These are phyloP conservation scores for Leptinotarsa peninsularis DNA, from an alignment of 2,888 invertebrate genomes.

Conservation along the genomic window DNA sequence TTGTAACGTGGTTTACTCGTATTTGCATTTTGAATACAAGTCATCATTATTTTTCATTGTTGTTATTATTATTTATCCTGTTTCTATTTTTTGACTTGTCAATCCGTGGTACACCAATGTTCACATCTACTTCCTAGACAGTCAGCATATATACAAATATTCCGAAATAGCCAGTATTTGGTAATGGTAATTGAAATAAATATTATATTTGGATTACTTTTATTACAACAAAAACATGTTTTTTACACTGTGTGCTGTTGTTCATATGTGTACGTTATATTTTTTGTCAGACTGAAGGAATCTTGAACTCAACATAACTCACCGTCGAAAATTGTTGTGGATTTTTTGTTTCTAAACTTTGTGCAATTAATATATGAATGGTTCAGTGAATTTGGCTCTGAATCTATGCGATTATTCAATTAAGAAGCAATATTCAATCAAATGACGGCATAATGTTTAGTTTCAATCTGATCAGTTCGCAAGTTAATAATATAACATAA, in stretches of 20 bases:
- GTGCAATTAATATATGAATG: constrained; percentile 18
- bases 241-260: constrained; percentile 21
- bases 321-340: not conserved
- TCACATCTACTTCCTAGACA: not conserved
- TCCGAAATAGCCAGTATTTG: not conserved
- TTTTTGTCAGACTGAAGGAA: not conserved
- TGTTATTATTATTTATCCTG: no score
- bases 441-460: not conserved
- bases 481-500: constrained; percentile 5
- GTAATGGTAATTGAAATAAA: not conserved
- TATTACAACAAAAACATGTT: constrained; percentile 29
- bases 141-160: not conserved
- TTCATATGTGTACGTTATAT: constrained; percentile 7
- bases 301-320: not conserved
- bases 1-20: no score
- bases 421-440: not conserved
- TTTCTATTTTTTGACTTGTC: no score
- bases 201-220: not conserved
- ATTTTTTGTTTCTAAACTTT: constrained; percentile 9
- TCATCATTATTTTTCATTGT: no score
- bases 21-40: no score
- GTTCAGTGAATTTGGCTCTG: not conserved
- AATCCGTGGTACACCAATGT: no score
- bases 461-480: not conserved
- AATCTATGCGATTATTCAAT: not conserved